Conservation (phyloP, 2,113 vertebrate genomes). For the Gallinago media region DNA sequence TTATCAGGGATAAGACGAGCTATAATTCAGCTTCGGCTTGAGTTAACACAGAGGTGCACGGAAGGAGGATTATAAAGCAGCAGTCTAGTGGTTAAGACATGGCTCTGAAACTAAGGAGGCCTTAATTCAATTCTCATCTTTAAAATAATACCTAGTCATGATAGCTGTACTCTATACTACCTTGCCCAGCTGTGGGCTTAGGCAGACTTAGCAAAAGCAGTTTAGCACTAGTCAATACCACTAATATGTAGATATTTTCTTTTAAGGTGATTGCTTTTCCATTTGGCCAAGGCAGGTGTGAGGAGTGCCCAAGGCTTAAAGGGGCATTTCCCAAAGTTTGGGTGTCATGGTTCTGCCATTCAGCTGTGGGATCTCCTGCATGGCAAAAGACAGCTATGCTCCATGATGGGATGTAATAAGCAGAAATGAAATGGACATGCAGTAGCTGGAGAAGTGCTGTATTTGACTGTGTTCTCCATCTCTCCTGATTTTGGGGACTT, state of each 20-base stretch:
- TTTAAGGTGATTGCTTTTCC: background rate
- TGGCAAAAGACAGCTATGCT: background rate
- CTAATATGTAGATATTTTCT: background rate
- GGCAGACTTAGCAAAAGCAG: background rate
- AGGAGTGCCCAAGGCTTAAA: background rate
- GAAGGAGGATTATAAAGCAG: background rate
- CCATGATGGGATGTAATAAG: rapidly evolving
- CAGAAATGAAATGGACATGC: background rate
- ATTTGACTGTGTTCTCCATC: background rate
- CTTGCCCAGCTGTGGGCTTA: background rate
- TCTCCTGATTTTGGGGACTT: background rate
- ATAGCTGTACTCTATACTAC: background rate
- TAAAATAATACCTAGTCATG: background rate
- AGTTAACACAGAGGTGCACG: background rate
- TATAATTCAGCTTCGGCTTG: background rate
- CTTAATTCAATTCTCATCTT: background rate
- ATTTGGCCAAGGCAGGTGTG: background rate
- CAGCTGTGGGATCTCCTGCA: background rate
- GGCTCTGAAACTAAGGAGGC: background rate
- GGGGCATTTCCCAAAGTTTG: background rate
- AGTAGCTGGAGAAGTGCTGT: background rate
- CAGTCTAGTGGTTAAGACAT: background rate
- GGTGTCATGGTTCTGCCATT: background rate
- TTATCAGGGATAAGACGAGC: background rate
- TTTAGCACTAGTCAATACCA: background rate